Percentiles rank a stretch among this genome's conserved stretches.
Evolutionary conservation across 1,140 invertebrate genomes (phyloP).

Genomic region (Neuroterus valhalla): DNA sequence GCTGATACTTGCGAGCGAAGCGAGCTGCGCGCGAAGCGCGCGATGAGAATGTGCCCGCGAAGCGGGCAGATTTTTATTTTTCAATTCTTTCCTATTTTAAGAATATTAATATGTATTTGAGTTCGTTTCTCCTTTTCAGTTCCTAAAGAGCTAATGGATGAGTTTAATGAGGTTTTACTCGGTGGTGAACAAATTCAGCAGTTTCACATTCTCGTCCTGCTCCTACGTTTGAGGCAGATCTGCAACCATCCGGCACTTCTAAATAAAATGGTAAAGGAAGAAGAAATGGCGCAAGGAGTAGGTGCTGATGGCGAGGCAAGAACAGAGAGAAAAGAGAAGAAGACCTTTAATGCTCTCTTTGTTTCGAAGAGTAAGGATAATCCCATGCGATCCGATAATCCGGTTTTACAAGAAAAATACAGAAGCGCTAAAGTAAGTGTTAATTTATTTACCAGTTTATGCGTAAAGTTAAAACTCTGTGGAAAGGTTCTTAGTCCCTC

Average conservation of each 20-base stretch:
- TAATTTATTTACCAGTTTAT: no score
- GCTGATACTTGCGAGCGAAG: no score
- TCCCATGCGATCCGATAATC: slow-evolving; percentile 74
- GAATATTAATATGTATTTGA: no score
- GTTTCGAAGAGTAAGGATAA: slow-evolving; percentile 61
- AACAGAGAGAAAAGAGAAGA: no score
- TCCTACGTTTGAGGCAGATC: slow-evolving; percentile 86
- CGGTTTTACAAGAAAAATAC: slow-evolving; percentile 77
- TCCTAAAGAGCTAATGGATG: no score
- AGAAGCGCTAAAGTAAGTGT: slow-evolving; percentile 75
- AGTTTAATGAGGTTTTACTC: background rate
- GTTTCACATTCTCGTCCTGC: slow-evolving; percentile 83
- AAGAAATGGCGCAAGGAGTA: slow-evolving; percentile 55
- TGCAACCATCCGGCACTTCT: slow-evolving; percentile 89
- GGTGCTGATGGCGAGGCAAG: slow-evolving; percentile 25
- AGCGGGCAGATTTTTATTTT: no score
- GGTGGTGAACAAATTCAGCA: slow-evolving; percentile 75
- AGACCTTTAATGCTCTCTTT: slow-evolving; percentile 35
- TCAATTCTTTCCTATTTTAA: no score
- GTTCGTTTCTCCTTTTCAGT: no score
- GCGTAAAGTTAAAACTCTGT: no score
- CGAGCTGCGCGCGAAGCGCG: no score
- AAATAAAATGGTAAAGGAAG: slow-evolving; percentile 77
- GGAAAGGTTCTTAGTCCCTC: no score
- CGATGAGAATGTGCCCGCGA: no score